Percentiles rank a stretch among this genome's conserved stretches.
Conservation (phyloP, 2,888 invertebrate genomes). For the Xanthorhoe designata region DNA sequence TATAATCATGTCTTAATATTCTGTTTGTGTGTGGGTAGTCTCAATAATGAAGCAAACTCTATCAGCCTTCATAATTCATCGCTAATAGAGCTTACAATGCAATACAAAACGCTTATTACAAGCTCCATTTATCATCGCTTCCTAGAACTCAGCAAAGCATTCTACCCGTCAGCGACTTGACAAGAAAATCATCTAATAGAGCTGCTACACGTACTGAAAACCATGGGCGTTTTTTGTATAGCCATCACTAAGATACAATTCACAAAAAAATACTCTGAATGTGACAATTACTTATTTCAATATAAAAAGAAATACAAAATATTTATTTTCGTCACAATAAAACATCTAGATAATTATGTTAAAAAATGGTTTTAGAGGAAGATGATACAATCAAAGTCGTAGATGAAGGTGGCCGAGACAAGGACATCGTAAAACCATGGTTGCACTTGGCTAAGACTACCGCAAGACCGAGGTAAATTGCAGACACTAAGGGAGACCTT, state of each 20-base stretch:
- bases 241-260: background rate
- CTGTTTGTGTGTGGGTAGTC: background rate
- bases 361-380: too few relatives aligned
- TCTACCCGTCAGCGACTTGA: slow-evolving; percentile 68
- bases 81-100: slow-evolving; percentile 53
- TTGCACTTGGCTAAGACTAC: too few relatives aligned
- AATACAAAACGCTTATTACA: slow-evolving; percentile 70
- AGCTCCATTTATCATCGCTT: slow-evolving; percentile 68
- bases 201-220: slow-evolving; percentile 9
- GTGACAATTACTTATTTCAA: background rate
- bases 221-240: background rate
- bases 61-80: slow-evolving; percentile 28
- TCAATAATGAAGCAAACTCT: background rate
- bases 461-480: too few relatives aligned
- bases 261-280: background rate
- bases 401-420: too few relatives aligned
- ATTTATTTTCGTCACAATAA: too few relatives aligned
- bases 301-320: too few relatives aligned
- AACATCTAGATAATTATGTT: too few relatives aligned
- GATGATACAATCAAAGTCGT: too few relatives aligned
- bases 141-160: slow-evolving; percentile 64
- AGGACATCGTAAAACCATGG: too few relatives aligned
- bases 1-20: background rate
- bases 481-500: too few relatives aligned
- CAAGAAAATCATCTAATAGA: slow-evolving; percentile 67